Conservation (phyloP, 2,888 invertebrate species). For the Pollenia amentaria region DNA sequence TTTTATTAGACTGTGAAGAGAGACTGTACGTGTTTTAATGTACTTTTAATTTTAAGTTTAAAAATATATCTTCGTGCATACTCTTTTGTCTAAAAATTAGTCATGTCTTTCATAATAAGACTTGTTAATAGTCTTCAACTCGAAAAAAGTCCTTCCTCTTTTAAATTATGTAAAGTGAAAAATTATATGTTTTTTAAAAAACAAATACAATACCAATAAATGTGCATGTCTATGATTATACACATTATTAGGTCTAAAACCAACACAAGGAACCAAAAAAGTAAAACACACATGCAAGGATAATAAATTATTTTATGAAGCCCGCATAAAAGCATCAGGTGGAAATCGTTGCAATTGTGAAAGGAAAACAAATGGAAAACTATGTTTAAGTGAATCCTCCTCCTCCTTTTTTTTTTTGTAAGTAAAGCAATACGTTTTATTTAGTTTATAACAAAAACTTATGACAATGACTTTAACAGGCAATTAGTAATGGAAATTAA, state of each 20-base stretch:
- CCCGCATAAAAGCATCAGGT: slow-evolving; percentile 75
- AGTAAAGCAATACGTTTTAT: slow-evolving; percentile 3
- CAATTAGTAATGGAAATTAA: slow-evolving; percentile 70
- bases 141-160: slow-evolving; percentile 25
- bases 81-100: slow-evolving; percentile 13
- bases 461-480: slow-evolving; percentile 62
- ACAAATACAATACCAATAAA: slow-evolving; percentile 37
- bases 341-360: slow-evolving; percentile 60
- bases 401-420: not conserved
- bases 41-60: too few relatives aligned
- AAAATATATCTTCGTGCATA: not conserved
- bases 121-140: slow-evolving; percentile 64
- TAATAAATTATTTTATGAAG: slow-evolving; percentile 66
- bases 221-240: slow-evolving; percentile 44
- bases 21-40: not conserved
- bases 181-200: slow-evolving; percentile 64
- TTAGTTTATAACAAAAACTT: slow-evolving; percentile 27
- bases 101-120: slow-evolving; percentile 41
- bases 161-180: slow-evolving; percentile 71
- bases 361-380: slow-evolving; percentile 26
- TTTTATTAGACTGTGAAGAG: not conserved
- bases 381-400: slow-evolving; percentile 34
- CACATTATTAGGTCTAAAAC: slow-evolving; percentile 55
- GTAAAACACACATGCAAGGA: slow-evolving; percentile 64
- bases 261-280: slow-evolving; percentile 16